A percentile compares a stretch with the other conserved stretches of the same genome.
These are phyloP conservation scores for Pelobates fuscus DNA, from an alignment of 2,113 vertebrate genomes.

Conservation along the genomic window DNA sequence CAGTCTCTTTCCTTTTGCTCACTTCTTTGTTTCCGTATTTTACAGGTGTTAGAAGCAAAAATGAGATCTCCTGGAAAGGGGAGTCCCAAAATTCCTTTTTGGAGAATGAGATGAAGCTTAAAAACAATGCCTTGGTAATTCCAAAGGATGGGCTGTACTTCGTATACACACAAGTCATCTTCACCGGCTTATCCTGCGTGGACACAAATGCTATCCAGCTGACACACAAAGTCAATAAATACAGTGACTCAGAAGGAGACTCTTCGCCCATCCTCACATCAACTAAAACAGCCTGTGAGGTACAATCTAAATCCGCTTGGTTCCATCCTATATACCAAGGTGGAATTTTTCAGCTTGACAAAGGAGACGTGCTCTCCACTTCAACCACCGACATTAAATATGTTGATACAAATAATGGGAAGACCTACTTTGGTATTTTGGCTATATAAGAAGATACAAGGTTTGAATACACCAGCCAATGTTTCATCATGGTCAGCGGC, in stretches of 20 bases:
- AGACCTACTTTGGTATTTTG: constrained; percentile 65
- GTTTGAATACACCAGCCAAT: too few species aligned
- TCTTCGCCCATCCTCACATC: constrained; percentile 57
- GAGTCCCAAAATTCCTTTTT: constrained; percentile 32
- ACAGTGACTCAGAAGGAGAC: neutral
- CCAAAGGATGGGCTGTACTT: constrained; percentile 58
- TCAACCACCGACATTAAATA: constrained; percentile 40
- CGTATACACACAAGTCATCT: constrained; percentile 66
- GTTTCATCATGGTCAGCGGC: neutral
- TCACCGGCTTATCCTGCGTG: constrained; percentile 52
- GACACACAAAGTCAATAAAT: constrained; percentile 54
- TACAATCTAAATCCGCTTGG: constrained; percentile 48
- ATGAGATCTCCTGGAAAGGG: constrained; percentile 12
- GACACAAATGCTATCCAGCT: constrained; percentile 35
- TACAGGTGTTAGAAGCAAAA: neutral
- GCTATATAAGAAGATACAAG: constrained; percentile 53
- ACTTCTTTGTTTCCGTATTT: neutral
- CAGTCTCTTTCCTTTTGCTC: constrained; percentile 30
- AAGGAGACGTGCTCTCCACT: constrained; percentile 55
- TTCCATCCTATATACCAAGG: constrained; percentile 64
- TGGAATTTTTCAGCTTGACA: constrained; percentile 60
- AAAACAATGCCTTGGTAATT: constrained; percentile 57
- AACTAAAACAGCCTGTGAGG: constrained; percentile 61
- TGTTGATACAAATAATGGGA: constrained; percentile 44
- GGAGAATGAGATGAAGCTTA: constrained; percentile 51